These are phyloP conservation scores for Diaphora mendica DNA, from an alignment of 2,888 invertebrate genomes.

Conservation along the genomic window DNA sequence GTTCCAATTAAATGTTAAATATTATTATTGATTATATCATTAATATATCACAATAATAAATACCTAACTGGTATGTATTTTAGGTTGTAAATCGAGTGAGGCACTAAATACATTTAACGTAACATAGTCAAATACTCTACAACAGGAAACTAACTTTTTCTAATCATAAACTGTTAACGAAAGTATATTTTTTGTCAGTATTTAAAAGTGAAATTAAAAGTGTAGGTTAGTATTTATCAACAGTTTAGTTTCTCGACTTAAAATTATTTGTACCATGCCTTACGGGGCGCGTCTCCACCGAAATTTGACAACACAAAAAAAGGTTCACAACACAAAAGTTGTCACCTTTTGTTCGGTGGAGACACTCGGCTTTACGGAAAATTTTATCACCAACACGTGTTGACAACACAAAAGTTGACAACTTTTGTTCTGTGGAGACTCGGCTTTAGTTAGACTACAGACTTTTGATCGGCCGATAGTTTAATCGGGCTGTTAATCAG, in stretches of 20 bases:
- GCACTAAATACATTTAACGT: constrained; percentile 35
- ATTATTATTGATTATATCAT: constrained; percentile 18
- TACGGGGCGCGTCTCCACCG: too few relatives aligned
- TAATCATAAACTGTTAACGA: constrained; percentile 23
- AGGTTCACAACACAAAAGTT: too few relatives aligned
- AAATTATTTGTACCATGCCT: constrained; percentile 24
- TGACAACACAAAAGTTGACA: too few relatives aligned
- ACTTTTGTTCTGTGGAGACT: too few relatives aligned
- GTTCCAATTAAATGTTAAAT: constrained; percentile 13
- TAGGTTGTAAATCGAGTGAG: constrained; percentile 28
- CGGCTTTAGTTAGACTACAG: too few relatives aligned
- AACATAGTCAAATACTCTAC: constrained; percentile 20
- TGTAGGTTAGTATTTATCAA: constrained; percentile 35
- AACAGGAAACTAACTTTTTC: constrained; percentile 16
- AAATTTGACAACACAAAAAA: too few relatives aligned
- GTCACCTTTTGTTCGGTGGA: too few relatives aligned
- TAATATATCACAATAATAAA: constrained; percentile 28
- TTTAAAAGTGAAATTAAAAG: constrained; percentile 37
- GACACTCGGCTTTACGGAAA: too few relatives aligned
- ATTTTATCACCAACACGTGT: too few relatives aligned
- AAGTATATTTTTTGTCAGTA: constrained; percentile 49
- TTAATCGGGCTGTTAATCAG: too few relatives aligned
- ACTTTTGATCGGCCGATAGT: too few relatives aligned
- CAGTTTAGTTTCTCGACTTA: constrained; percentile 25
- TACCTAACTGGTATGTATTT: constrained; percentile 29